Base-by-base conservation (phyloP, 1,140 invertebrate species). In the Lordiphosa collinella region DNA sequence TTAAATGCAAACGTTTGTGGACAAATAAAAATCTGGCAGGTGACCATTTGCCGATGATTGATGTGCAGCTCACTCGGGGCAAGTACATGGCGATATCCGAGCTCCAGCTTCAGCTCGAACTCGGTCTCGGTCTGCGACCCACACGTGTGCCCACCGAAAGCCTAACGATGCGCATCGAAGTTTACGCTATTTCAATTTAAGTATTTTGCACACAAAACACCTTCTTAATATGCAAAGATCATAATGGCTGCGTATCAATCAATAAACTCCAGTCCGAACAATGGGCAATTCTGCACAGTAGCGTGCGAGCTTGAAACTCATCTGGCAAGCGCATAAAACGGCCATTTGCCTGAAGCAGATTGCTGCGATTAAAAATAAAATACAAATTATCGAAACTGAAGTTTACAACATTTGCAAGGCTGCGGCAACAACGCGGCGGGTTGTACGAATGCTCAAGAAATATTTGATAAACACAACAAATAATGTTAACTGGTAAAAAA, bases 391-490 rank as follows among this genome's bases (percentile, higher is more conserved):
- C 25, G 25, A 29, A 29, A 6, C 25, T 29, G 25, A 29, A 29
- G 25, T 29, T 29, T 29, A 35, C n/a, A 49, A 22, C n/a, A 22
- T 35, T 25, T 32, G 16, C 32, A 49, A 49, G 47, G 47, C 47
- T 35, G 13, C 16, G 22, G 34, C 14, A 22, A 44, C 16, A 44
- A 12, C 22, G 7, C 25, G 11, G 22, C 43, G 43, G 43, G 18
- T 44, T 44, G 43, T 32, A 25, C 10, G 16, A 32, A 49, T 49
- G n/a, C 16, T 9, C 11, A 34, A 12, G 47, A 49, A 36, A 49
- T 49, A 49, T 49, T 49, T 49, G 47, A 49, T 49, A 37, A 37
- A 37, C 47, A 49, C 16, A 36, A 49, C 47, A 49, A 49, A 49
- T 36, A 49, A 49, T 49, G 47, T 49, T 49, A 37, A 36, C 16